Evolutionary conservation across 1,140 invertebrate genomes (phyloP), one percentile per base, ranked within the genome.

Genomic region (Pollicipes pollicipes): DNA sequence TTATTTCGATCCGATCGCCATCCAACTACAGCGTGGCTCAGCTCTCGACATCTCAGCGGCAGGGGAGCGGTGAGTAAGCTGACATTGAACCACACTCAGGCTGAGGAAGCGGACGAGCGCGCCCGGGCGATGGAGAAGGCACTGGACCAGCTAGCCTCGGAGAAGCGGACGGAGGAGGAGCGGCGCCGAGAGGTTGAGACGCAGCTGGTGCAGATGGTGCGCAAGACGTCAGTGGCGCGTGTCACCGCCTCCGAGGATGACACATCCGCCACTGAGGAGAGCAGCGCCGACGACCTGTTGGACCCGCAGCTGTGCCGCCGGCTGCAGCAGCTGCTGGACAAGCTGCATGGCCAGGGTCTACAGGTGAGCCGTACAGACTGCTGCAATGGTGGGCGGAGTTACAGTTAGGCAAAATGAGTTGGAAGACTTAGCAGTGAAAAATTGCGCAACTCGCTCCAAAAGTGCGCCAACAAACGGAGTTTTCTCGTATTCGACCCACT

Each of bases 131-230:
- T 58, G 45, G 45, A 58, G 17, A 2, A 21, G 45, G 45, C 45
- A 21, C 45, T 58, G 45, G 45, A 58, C 45, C 45, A 21, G 45
- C 45, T 58, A 21, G 24, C 10, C 45, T 58, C 45, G 10, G 45
- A 58, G 45, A 58, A 58, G 45, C 6, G 17, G 45, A 58, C 45
- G 13, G 45, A 58, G 45, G 10, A 58, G 45, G 45, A 58, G 45
- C 45, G 45, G 10, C 45, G 45, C 10, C 45, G 45, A 10, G 45
- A 58, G 45, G 45, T 58, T 10, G 45, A 58, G 45, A 24, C 45
- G 45, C 45, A 58, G 45, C 45, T 58, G 45, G 45, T 58, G 45
- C 45, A 58, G 45, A 58, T 58, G 45, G 45, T 58, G 45, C 45
- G 45, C 6, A 10, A 21, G 13, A 58, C 45, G 13, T 58, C 45